Percentiles rank a stretch among this genome's conserved stretches.
These are phyloP conservation scores for Calliopum simillimum DNA, from an alignment of 2,888 invertebrate species.

Conservation along the genomic window DNA sequence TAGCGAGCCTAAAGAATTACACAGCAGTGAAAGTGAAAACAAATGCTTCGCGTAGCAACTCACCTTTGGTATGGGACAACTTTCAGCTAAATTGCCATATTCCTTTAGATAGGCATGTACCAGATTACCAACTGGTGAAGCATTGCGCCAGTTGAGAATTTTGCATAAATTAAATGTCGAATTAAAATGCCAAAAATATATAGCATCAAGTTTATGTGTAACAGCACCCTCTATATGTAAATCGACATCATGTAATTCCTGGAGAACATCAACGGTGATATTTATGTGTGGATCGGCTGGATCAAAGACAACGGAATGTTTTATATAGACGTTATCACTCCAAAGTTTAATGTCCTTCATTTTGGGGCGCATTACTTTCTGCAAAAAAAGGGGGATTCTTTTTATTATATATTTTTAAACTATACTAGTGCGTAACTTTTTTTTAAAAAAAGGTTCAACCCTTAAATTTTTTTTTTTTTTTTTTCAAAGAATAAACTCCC, in stretches of 20 bases:
- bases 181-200: conserved; percentile 54
- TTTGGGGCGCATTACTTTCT: conserved; percentile 64
- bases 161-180: conserved; percentile 59
- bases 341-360: conserved; percentile 59
- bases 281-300: conserved; percentile 60
- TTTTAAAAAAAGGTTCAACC: too few species aligned
- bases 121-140: conserved; percentile 59
- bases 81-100: conserved; percentile 56
- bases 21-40: not conserved
- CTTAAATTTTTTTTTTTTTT: too few species aligned
- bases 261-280: conserved; percentile 57
- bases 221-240: conserved; percentile 54
- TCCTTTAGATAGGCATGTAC: conserved; percentile 54
- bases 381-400: not conserved
- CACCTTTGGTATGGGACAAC: conserved; percentile 61
- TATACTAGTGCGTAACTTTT: too few species aligned
- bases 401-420: too few species aligned
- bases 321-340: conserved; percentile 59
- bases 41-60: conserved; percentile 27
- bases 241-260: conserved; percentile 56
- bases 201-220: conserved; percentile 54
- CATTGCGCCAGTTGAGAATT: conserved; percentile 51
- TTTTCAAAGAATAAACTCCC: too few species aligned
- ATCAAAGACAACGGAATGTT: conserved; percentile 57
- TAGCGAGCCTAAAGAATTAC: conserved; percentile 47